Evolutionary conservation across 2,113 vertebrate genomes (phyloP).

Genomic region (Sitta europaea): DNA sequence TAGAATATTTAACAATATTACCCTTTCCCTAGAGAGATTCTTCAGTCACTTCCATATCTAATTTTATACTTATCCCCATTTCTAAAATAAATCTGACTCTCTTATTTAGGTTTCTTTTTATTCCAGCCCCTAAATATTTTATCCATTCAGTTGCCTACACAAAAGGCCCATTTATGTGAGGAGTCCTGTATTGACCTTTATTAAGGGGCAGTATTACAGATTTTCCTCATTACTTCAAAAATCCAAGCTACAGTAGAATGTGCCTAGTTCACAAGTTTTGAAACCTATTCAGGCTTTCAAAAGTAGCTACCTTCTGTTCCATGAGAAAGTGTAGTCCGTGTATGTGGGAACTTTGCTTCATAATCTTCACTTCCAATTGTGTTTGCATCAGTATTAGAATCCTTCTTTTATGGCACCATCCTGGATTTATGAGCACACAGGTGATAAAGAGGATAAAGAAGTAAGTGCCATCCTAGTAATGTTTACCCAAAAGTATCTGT

Average conservation of each 20-base stretch:
- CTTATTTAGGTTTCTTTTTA: not conserved
- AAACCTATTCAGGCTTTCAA: not conserved
- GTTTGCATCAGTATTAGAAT: not conserved
- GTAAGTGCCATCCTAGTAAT: not conserved
- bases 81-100: slow-evolving; percentile 12
- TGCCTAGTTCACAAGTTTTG: no score
- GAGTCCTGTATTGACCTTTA: not conserved
- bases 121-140: not conserved
- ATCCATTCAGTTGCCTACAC: not conserved
- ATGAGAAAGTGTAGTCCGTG: not conserved
- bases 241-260: not conserved
- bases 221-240: not conserved
- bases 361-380: not conserved
- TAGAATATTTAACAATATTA: slow-evolving; percentile 19
- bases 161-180: not conserved
- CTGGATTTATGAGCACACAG: not conserved
- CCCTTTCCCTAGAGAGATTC: not conserved
- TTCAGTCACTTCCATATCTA: slow-evolving; percentile 20
- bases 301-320: not conserved
- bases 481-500: not conserved
- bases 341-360: not conserved
- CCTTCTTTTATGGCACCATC: not conserved
- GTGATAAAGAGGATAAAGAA: not conserved
- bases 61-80: slow-evolving; percentile 19
- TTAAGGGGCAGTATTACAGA: not conserved